Base-by-base conservation (phyloP, 2,113 vertebrate species). In the Lutjanus erythropterus region DNA sequence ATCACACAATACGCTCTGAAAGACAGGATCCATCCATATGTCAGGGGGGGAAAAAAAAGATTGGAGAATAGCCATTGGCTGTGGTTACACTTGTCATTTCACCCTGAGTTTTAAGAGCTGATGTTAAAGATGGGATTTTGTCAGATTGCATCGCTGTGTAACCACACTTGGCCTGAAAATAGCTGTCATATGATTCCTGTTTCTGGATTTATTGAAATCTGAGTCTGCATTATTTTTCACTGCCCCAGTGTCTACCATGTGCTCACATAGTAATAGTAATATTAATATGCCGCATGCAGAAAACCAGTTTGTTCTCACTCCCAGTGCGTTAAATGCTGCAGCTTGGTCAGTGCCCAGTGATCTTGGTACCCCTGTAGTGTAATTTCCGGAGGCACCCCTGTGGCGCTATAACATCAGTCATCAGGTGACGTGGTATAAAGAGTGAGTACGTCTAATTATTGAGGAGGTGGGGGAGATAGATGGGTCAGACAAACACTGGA, bases 1-100 rank as follows among this genome's bases (percentile, higher is more conserved):
- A 91, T 91, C 92, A 76, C 85, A 92, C 88, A 88, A 84, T 86
- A 81, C 27, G 65, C 81, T 85, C 82, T 85, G 76, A 90, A 79
- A 80, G 83, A 89, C 83, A 75, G 80, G 68, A 88, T 81, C 80
- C 73, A 87, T 88, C 86, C 86, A 86, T 76, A 81, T 74, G 85
- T 64, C 69, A 58, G 44, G 16, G 52, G 42, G 21, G 35, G 71
- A 60, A 71, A 78, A 82, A 47, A 31, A 55, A 68, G 53, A 77
- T 75, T 75, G 78, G 71, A 73, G 69, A 47, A 47, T 78, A 70
- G 87, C 78, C 85, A 78, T 61, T 73, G 80, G 78, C 46, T 85
- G 23, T 73, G 70, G 69, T 76, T 81, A 75, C 67, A 84, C 69
- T 71, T 89, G 70, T 84, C 75, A 74, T 77, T 72, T 86, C 58